Evolutionary conservation across 2,113 vertebrate species (phyloP), one percentile per base, ranked within the genome.

Genomic region (Seriola quinqueradiata): DNA sequence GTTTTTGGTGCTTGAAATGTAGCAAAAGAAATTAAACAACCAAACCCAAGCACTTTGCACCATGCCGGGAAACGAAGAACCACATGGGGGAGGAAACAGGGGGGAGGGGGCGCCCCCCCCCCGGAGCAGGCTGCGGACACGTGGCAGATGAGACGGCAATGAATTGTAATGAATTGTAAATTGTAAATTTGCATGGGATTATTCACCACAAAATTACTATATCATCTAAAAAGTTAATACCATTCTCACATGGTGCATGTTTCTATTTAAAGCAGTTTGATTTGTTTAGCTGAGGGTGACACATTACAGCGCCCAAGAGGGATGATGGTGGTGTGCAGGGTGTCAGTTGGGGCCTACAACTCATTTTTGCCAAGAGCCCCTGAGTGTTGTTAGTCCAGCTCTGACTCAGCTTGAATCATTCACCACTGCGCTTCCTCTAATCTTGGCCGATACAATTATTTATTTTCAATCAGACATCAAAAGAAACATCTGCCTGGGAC

Each of bases 401-500:
- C 14, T 6, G 32, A 10, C 13, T 48, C 28, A 28, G 0, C 42
- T 44, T 16, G 21, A 59, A 28, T 21, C 5, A 19, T 73, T 38
- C 1, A 54, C 57, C 1, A 23, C 40, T 17, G 10, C 4, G 67
- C 21, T 13, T 25, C 44, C 16, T 64, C 0, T 23, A 5, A 55
- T 32, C 59, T 57, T 36, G 10, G 2, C 52, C 5, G 7, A 25
- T 5, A 46, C 12, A 12, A 40, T 57, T 38, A 28, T 67, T 74
- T 50, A 57, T 52, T 74, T 71, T 72, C 60, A 59, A 23, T 58
- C 16, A 5, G 38, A 70, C 28, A 23, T 77, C 28, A 77, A n/a
- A 73, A 66, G 52, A 66, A 21, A 70, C 58, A 59, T 70, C 59
- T 78, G 68, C 25, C 13, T 1, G 14, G 3, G 58, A 66, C 17